phyloP scores from a whole-genome alignment of 2,888 invertebrate genomes.

The Stenoptilia bipunctidactyla region DNA sequence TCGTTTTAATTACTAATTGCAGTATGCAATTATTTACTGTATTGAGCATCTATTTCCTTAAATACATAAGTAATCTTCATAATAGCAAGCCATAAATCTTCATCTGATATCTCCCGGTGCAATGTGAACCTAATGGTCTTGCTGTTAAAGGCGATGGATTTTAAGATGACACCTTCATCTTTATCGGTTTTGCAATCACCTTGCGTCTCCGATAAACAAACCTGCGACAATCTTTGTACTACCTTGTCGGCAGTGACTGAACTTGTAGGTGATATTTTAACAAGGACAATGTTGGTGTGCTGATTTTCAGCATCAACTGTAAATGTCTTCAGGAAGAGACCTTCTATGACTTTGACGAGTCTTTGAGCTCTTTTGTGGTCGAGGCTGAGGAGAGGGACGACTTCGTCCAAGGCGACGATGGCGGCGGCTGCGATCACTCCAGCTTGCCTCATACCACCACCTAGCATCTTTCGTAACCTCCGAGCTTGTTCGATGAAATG shows the following conservation, averaged over 20 bases:
- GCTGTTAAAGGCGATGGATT: slow-evolving; percentile 49
- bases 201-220: slow-evolving; percentile 50
- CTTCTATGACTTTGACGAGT: slow-evolving; percentile 77
- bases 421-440: slow-evolving; percentile 94
- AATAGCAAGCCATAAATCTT: slow-evolving; percentile 76
- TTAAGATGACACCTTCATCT: slow-evolving; percentile 68
- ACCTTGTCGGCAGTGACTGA: slow-evolving; percentile 58
- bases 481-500: slow-evolving; percentile 81
- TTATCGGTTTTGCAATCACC: slow-evolving; percentile 51
- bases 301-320: slow-evolving; percentile 72
- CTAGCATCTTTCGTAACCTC: slow-evolving; percentile 86
- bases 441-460: slow-evolving; percentile 94
- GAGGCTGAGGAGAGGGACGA: slow-evolving; percentile 75
- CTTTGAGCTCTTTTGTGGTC: slow-evolving; percentile 81
- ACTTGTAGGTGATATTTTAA: slow-evolving; percentile 67
- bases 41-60: slow-evolving; percentile 64
- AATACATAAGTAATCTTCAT: slow-evolving; percentile 80
- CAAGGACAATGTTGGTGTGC: slow-evolving; percentile 83
- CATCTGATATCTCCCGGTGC: slow-evolving; percentile 78
- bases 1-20: too few relatives aligned
- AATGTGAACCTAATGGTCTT: slow-evolving; percentile 76
- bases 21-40: slow-evolving; percentile 1
- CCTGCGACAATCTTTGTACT: slow-evolving; percentile 40
- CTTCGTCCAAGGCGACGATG: slow-evolving; percentile 84
- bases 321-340: slow-evolving; percentile 72